Evolutionary conservation across 2,888 invertebrate genomes (phyloP), one percentile per base, ranked within the genome.

Genomic region (Diogma glabrata): DNA sequence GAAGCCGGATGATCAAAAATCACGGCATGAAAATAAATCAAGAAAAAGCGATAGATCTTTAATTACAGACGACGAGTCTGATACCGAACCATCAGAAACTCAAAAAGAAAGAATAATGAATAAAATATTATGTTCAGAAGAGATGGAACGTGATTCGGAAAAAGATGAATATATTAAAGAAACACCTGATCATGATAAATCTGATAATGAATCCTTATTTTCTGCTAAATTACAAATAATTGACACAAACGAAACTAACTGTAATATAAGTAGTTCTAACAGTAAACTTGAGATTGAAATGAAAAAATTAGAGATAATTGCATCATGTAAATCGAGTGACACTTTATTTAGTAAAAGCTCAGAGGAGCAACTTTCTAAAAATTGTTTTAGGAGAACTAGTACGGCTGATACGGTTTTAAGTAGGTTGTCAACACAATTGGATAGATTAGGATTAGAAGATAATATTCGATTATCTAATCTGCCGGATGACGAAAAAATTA

Each of bases 171-270:
- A n/a, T n/a, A n/a, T n/a, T n/a, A n/a, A n/a, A n/a, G n/a, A n/a
- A n/a, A 28, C 22, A 24, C 10, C n/a, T 4, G 6, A 17, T 24
- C 9, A 26, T 26, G 16, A 10, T 16, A 14, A n/a, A 3, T 46
- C 24, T 3, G 28, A 8, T n/a, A 2, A 14, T 16, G 28, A 16
- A n/a, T 43, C 43, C 3, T 20, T n/a, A 20, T 48, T 48, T 30
- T 48, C 48, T 20, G 48, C 20, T 24, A 19, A 51, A 26, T 20
- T 54, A 43, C 19, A 52, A 51, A 9, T 54, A 8, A 40, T 38
- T 17, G 54, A 54, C 43, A 50, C 56, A 3, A 52, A 59, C 22
- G 61, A 61, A 4, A 63, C 61, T 0, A 43, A 54, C 28, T 51
- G 51, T 36, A n/a, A 22, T 20, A n/a, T n/a, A n/a, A n/a, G n/a